Base-by-base conservation (phyloP, 2,888 invertebrate genomes). In the Argyra leucocephala region DNA sequence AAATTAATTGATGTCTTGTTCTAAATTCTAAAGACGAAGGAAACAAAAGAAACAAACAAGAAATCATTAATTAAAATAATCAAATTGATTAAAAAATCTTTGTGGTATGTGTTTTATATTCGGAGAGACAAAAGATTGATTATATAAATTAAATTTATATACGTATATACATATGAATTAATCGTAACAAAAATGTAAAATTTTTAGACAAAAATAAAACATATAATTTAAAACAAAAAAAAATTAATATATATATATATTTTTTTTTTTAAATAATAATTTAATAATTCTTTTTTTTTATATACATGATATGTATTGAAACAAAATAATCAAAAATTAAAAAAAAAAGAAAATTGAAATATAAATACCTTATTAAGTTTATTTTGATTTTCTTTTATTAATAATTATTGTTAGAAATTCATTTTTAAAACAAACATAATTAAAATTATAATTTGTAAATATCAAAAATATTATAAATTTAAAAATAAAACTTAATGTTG, bases 51-150 rank as follows among this genome's bases (percentile, higher is more conserved):
- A 22, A 66, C 3, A 61, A 57, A n/a, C 22, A 22, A 22, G 18
- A 64, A 65, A 22, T 24, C 37, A 26, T 9, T n/a, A 65, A 63
- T 63, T 21, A 57, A 63, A 65, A 58, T 60, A 63, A 59, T 58
- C 22, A 58, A 57, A 57, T 22, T 57, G 58, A 31, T 22, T 26
- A 65, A 36, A 66, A 62, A 76, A 76, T 76, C 76, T 76, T 77
- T 78, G 77, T 78, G 77, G 82, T 83, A 83, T 83, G 83, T 83
- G 83, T 83, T 83, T 83, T 78, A 77, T 78, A 77, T 78, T 78
- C 78, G 82, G 84, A 84, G 84, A 84, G 84, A 84, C 83, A 83
- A 82, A 84, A 84, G 84, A 84, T 84, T 84, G 84, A 84, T 81
- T 79, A 79, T 74, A 76, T 76, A 76, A 76, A 69, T 71, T 69